Evolutionary conservation across 1,140 invertebrate species (phyloP).

Genomic region (Trachymyrmex septentrionalis): DNA sequence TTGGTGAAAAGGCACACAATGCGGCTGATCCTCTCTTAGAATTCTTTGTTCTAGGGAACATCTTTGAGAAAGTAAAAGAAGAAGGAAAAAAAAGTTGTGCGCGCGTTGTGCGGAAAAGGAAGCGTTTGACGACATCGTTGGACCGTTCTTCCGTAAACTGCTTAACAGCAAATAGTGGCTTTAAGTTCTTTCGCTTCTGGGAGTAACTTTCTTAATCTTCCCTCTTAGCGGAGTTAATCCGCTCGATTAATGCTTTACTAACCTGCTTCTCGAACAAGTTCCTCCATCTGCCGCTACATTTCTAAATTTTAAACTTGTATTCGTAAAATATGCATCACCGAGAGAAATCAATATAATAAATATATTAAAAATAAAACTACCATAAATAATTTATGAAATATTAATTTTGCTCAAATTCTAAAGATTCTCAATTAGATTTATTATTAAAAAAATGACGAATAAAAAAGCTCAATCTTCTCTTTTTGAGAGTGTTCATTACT

Average conservation of each 20-base stretch:
- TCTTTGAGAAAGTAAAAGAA: constrained; percentile 19
- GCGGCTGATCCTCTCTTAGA: constrained; percentile 63
- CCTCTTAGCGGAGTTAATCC: constrained; percentile 77
- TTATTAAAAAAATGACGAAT: not conserved
- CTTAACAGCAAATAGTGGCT: constrained; percentile 71
- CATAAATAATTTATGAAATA: not conserved
- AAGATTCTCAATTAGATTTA: not conserved
- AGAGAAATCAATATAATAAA: not conserved
- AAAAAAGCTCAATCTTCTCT: not conserved
- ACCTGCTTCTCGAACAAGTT: constrained; percentile 27
- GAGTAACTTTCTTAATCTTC: constrained; percentile 77
- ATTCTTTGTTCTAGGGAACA: constrained; percentile 58
- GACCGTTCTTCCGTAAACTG: constrained; percentile 71
- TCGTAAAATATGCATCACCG: not conserved
- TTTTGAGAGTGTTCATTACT: constrained; percentile 45
- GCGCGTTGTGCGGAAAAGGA: constrained; percentile 22
- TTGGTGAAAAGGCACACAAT: constrained; percentile 61
- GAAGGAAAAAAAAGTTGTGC: constrained; percentile 54
- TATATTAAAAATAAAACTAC: not conserved
- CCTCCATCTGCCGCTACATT: constrained; percentile 18
- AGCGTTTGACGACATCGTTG: constrained; percentile 67
- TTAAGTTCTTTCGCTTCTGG: constrained; percentile 61
- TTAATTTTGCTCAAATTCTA: not conserved
- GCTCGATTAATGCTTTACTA: constrained; percentile 74
- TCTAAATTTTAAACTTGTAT: not conserved